Evolutionary conservation across 2,888 invertebrate species (phyloP).

Genomic region (Caenorhabditis sp.): DNA sequence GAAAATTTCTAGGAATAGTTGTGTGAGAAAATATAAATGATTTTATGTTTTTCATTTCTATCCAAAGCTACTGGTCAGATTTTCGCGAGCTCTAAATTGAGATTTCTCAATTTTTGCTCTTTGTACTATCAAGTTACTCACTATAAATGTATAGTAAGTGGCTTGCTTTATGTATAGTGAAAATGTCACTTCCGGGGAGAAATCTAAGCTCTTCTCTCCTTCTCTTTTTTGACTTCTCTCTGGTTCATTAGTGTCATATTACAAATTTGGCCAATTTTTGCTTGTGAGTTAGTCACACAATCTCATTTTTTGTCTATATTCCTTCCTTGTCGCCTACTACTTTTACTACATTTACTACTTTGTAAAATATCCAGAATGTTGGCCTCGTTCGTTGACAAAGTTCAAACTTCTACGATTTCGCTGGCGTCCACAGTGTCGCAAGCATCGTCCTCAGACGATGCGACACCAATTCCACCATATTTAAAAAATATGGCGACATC

Average conservation of each 20-base stretch:
- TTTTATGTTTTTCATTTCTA: not conserved
- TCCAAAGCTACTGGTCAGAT: too few relatives aligned
- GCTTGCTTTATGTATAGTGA: not conserved
- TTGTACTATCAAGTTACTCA: not conserved
- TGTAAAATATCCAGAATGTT: conserved; percentile 54
- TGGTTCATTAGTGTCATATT: not conserved
- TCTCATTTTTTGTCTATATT: too few relatives aligned
- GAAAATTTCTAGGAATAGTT: too few relatives aligned
- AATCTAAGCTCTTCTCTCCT: not conserved
- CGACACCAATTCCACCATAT: conserved; percentile 13
- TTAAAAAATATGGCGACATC: conserved; percentile 35
- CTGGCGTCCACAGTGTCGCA: conserved; percentile 54
- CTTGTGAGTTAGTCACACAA: too few relatives aligned
- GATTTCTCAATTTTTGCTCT: not conserved
- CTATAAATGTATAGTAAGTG: not conserved
- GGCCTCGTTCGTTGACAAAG: conserved; percentile 52
- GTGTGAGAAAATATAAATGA: not conserved
- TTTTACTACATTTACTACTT: not conserved
- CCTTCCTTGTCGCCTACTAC: too few relatives aligned
- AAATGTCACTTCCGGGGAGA: not conserved
- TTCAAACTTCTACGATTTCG: conserved; percentile 56
- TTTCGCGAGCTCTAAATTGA: conserved; percentile 3
- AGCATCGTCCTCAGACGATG: conserved; percentile 49
- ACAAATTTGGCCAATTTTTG: not conserved
- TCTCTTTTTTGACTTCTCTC: not conserved